Percentiles rank a stretch among this genome's conserved stretches.
phyloP scores from a whole-genome alignment of 2,797 vertebrate genomes.

The Podarcis lilfordi region DNA sequence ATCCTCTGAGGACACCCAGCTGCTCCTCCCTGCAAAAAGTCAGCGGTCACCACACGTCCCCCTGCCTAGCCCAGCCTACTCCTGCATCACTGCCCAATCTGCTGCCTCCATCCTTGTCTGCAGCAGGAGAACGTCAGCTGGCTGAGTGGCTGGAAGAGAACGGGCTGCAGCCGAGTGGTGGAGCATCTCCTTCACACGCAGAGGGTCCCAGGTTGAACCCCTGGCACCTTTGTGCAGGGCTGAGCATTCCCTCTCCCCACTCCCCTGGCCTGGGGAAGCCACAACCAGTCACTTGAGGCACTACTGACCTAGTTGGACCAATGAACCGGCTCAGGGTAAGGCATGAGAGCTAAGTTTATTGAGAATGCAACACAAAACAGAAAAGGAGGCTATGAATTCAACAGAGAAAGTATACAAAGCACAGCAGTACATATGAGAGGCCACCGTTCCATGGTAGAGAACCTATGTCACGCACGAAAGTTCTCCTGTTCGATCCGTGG shows the following conservation, averaged over 20 bases:
- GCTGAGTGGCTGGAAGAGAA: not conserved
- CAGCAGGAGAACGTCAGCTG: not conserved
- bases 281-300: no score
- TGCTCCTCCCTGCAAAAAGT: constrained; percentile 17
- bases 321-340: no score
- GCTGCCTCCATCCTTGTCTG: constrained; percentile 1
- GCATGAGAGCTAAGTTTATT: not conserved
- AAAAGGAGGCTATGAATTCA: not conserved
- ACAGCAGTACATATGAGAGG: accelerated
- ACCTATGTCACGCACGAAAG: not conserved
- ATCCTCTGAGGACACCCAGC: constrained; percentile 17
- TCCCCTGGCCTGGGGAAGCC: no score
- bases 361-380: not conserved
- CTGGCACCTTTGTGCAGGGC: no score
- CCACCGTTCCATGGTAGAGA: not conserved
- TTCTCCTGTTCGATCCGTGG: no score
- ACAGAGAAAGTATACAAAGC: not conserved
- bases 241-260: no score
- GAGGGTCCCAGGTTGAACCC: no score
- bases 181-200: no score
- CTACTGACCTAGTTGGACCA: no score
- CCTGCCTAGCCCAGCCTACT: not conserved
- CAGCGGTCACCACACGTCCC: not conserved
- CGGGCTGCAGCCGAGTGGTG: not conserved
- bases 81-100: not conserved